Base-by-base conservation (phyloP, 2,888 invertebrate species). In the Dryobota labecula region DNA sequence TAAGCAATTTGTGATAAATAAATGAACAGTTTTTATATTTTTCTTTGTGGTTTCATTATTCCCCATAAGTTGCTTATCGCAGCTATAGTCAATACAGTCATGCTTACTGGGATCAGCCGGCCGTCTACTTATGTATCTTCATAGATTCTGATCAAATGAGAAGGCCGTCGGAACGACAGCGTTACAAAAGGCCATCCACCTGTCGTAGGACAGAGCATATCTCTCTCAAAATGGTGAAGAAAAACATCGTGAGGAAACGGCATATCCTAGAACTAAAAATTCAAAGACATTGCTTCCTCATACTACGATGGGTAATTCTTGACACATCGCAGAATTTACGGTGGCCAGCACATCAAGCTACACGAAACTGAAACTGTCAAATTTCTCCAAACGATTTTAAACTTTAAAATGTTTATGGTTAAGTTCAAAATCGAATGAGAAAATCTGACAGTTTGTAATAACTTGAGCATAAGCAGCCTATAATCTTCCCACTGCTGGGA, bases 1-100 rank as follows among this genome's bases (percentile, higher is more conserved):
- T 53, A 58, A 61, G 72, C 47, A 53, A 43, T 73, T 70, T 70
- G 74, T 80, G 78, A 84, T 84, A 61, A 70, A 76, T 77, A 65
- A 77, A 76, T 56, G 24, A 53, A 68, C 24, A 58, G 27, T 71
- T 76, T 83, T 75, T 80, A 69, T 80, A 75, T 67, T 61, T 78
- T 64, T 67, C n/a, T 24, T 38, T 56, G 36, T 70, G 2, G 61
- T 78, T 77, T 82, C 15, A 45, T 27, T 60, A 30, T 30, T 60
- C 47, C 2, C 20, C 20, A 0, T 18, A 18, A 0, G 2, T 41
- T 8, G 7, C 20, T 13, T 41, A 24, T 2, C 18, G 24, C 18
- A 24, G 9, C 11, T 57, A 38, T 18, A 6, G 9, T 9, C 24
- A 6, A 18, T 15, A 36, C 8, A 30, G 2, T n/a, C n/a, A n/a